Base-by-base conservation (phyloP, 2,113 vertebrate species). In the Ammodramus savannarum region DNA sequence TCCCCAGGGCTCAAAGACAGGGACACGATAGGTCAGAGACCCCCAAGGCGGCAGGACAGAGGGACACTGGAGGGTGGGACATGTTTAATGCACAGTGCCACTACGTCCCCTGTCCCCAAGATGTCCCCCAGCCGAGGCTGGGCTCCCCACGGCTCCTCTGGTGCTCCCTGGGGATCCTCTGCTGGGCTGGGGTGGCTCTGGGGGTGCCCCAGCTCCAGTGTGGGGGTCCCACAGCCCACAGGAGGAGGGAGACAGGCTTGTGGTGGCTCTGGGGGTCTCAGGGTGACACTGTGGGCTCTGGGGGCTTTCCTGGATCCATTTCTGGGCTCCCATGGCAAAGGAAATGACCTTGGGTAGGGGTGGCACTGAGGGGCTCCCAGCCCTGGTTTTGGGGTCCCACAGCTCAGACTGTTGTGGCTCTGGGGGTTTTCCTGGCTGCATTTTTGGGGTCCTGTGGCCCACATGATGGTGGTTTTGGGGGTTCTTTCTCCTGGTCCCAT, bases 1-100 rank as follows among this genome's bases (percentile, higher is more conserved):
- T 49, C 66, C 46, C 67, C 67, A 44, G 27, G 20, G 44, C 4
- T 6, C 38, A 34, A 10, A 3, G 15, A 27, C 3, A 8, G 58
- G 51, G 43, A 26, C 7, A 0, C 0, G 9, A 16, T 1, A 16
- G 57, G 38, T 26, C 31, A 31, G 16, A 38, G 7, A 23, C 4
- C 25, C 54, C 48, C 1, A 16, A 44, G 44, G n/a, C 38, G 1
- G 1, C 68, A 89, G 69, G n/a, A 89, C 44, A 61, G 23, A 74
- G 38, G 61, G 86, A 74, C 61, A 13, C 61, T 0, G 7, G 23
- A 31, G 22, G 36, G 52, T n/a, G 44, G 59, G 86, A 75, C 16
- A 11, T 1, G 13, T 89, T 89, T 89, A 89, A 59, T 89, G 61
- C 44, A 41, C 66, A 2, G 8, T 44, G 54, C 29, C 77, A 46